Base-by-base conservation (phyloP, 2,888 invertebrate species). In the Athalia rosae region DNA sequence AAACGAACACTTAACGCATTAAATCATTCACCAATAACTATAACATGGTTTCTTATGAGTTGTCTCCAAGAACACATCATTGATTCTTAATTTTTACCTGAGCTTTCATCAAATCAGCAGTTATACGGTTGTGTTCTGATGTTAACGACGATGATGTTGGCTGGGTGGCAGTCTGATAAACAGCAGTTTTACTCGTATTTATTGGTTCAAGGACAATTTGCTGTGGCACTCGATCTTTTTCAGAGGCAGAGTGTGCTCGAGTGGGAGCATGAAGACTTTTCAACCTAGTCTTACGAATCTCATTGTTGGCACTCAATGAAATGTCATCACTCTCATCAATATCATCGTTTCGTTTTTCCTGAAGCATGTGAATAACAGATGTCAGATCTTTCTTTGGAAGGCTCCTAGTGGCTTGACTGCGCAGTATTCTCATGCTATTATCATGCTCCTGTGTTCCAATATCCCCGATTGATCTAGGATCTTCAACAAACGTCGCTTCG, bases 81-180 rank as follows among this genome's bases (percentile, higher is more conserved):
- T 7, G 11, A 5, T 58, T 6, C n/a, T 56, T 15, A 28, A 28
- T 28, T 47, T 9, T 85, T 90, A 93, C 93, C 90, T 95, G 93
- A 15, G 91, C 90, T 85, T 92, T 92, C 90, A 94, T 94, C 82
- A 88, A 82, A 79, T 92, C 91, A 5, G 79, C 78, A 28, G 78
- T 1, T 28, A 28, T 2, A 28, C 28, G 28, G 28, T 28, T 28
- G 28, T 28, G 0, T 28, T 28, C 28, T 28, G 28, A 28, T 77
- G 59, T 90, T 91, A 81, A 91, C 90, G 77, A 87, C 85, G 63
- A 89, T 83, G 69, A 88, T 80, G 81, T 87, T 82, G 78, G 89
- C 86, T 81, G 84, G 77, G 81, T 84, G 78, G 93, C 84, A 78
- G 93, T 94, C 89, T 95, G 95, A 87, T 93, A 95, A 0, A 94